Conservation (phyloP, 2,113 vertebrate genomes). For the Anas platyrhynchos region DNA sequence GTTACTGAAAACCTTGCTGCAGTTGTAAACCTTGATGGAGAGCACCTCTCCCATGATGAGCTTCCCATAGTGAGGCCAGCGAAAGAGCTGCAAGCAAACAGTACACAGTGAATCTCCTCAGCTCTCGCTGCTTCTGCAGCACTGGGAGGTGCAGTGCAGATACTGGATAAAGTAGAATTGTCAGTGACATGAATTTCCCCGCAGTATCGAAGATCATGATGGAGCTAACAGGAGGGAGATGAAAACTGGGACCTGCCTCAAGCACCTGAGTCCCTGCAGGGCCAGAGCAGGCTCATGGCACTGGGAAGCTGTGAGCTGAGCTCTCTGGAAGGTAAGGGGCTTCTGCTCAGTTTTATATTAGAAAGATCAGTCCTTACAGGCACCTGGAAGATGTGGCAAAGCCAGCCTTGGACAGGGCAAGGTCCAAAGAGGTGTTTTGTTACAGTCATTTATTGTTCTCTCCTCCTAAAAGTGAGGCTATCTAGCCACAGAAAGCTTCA, state of each 20-base stretch:
- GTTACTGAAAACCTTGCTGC: conserved; percentile 90
- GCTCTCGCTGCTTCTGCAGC: neutral
- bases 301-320: neutral
- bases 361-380: neutral
- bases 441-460: neutral
- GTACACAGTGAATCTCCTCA: neutral
- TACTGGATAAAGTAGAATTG: neutral
- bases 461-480: neutral
- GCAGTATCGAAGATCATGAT: neutral
- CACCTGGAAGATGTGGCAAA: neutral
- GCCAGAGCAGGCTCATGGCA: neutral
- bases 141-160: neutral
- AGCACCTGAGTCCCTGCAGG: neutral
- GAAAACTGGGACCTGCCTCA: too few relatives aligned
- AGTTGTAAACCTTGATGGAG: conserved; percentile 87
- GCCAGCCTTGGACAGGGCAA: neutral
- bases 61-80: conserved; percentile 91
- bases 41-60: conserved; percentile 80
- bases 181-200: neutral
- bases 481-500: neutral
- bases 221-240: too few relatives aligned
- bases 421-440: neutral
- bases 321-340: too few relatives aligned
- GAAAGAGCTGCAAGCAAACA: conserved; percentile 80
- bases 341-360: neutral